A percentile compares a stretch with the other conserved stretches of the same genome.
These are phyloP conservation scores for Apodemia zela DNA, from an alignment of 2,888 invertebrate species.

Conservation along the genomic window DNA sequence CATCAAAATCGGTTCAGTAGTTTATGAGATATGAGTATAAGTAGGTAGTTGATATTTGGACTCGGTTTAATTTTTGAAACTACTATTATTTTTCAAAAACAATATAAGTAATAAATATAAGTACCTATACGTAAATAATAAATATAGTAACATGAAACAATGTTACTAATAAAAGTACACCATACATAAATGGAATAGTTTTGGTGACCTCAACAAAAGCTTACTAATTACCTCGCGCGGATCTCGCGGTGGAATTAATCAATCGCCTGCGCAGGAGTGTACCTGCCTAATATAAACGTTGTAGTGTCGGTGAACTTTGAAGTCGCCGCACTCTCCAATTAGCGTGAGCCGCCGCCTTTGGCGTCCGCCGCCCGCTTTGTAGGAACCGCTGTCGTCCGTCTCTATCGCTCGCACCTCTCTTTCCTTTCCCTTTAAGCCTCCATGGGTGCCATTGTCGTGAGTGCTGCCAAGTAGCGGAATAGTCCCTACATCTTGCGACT, in stretches of 20 bases:
- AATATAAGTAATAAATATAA: no score
- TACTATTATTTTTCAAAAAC: no score
- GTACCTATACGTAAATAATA: no score
- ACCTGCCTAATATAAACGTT: constrained; percentile 77
- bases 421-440: constrained; percentile 25
- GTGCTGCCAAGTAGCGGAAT: constrained; percentile 1
- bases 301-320: constrained; percentile 68
- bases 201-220: constrained; percentile 55
- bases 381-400: constrained; percentile 46
- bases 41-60: no score
- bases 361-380: constrained; percentile 67
- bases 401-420: constrained; percentile 36
- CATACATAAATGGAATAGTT: constrained; percentile 6
- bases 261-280: constrained; percentile 51
- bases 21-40: no score
- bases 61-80: no score
- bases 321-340: constrained; percentile 73
- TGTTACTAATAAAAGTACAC: constrained; percentile 15
- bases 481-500: background rate
- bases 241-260: constrained; percentile 67
- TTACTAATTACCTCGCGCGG: constrained; percentile 70
- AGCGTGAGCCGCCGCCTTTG: constrained; percentile 76
- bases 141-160: background rate
- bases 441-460: constrained; percentile 27
- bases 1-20: no score